Evolutionary conservation across 2,888 invertebrate species (phyloP).

Genomic region (Eulithis testata): DNA sequence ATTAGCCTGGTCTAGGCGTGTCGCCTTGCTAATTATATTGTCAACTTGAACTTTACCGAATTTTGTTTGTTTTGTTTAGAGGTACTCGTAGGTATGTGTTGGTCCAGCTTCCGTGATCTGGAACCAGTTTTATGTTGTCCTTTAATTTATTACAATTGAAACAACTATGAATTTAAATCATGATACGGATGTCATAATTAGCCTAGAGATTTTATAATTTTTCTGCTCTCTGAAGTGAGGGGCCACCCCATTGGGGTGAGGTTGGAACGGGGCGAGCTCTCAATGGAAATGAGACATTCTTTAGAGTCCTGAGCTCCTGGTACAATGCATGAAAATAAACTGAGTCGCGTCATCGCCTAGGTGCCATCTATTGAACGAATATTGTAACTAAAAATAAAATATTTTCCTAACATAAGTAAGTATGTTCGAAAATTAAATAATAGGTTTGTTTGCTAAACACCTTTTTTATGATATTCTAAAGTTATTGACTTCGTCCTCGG

Average conservation of each 20-base stretch:
- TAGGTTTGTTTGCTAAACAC: too few species aligned
- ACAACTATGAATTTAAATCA: not conserved
- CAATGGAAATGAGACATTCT: not conserved
- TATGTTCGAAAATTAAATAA: too few species aligned
- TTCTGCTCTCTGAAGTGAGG: too few species aligned
- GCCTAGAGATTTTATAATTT: not conserved
- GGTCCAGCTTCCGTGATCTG: constrained; percentile 1
- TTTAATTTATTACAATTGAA: constrained; percentile 2
- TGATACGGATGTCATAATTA: not conserved
- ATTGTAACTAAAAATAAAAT: not conserved
- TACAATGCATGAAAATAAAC: constrained; percentile 3
- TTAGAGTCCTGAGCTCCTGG: constrained; percentile 6
- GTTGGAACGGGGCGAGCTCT: not conserved
- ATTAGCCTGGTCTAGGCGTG: too few species aligned
- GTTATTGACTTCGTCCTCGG: too few species aligned
- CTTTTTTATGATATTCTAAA: too few species aligned
- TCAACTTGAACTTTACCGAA: constrained; percentile 16
- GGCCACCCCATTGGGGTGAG: constrained; percentile 2
- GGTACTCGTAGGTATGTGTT: too few species aligned
- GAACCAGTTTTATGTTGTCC: not conserved
- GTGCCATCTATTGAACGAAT: not conserved
- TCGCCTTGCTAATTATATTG: constrained; percentile 18
- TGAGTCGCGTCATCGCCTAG: not conserved
- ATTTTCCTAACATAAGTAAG: too few species aligned
- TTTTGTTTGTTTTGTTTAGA: not conserved